Percentiles rank a stretch among this genome's conserved stretches.
These are phyloP conservation scores for Serripes groenlandicus DNA, from an alignment of 2,888 invertebrate genomes.

Conservation along the genomic window DNA sequence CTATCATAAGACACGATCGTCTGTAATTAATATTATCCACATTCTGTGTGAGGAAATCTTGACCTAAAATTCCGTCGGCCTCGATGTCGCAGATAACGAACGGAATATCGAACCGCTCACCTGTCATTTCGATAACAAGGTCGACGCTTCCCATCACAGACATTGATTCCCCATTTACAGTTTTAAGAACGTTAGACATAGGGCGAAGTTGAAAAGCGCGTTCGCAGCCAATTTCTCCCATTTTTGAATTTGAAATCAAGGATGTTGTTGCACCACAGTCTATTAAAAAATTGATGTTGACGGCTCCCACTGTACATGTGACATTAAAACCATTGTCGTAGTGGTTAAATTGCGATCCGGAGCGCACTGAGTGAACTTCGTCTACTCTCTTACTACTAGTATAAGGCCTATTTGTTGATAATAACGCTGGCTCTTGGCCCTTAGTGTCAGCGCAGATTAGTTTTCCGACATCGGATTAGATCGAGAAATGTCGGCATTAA, in stretches of 20 bases:
- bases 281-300: too few relatives aligned
- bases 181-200: background rate
- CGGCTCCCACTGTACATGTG: too few relatives aligned
- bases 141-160: slow-evolving; percentile 15
- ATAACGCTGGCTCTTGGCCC: too few relatives aligned
- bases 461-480: too few relatives aligned
- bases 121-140: slow-evolving; percentile 10
- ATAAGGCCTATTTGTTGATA: too few relatives aligned
- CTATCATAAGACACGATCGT: slow-evolving; percentile 8
- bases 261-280: slow-evolving; percentile 27
- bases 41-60: slow-evolving; percentile 25
- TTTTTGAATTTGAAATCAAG: slow-evolving; percentile 5
- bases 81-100: slow-evolving; percentile 26
- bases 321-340: too few relatives aligned
- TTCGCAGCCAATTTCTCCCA: slow-evolving; percentile 14
- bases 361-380: too few relatives aligned
- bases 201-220: slow-evolving; percentile 9
- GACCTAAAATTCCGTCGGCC: slow-evolving; percentile 26
- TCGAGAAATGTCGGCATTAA: too few relatives aligned
- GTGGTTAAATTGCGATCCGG: too few relatives aligned
- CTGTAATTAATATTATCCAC: slow-evolving; percentile 30
- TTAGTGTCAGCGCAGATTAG: too few relatives aligned
- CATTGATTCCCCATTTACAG: slow-evolving; percentile 28
- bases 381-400: too few relatives aligned
- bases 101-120: slow-evolving; percentile 18